phyloP scores from a whole-genome alignment of 2,888 invertebrate species.

The Hypercompe scribonia region DNA sequence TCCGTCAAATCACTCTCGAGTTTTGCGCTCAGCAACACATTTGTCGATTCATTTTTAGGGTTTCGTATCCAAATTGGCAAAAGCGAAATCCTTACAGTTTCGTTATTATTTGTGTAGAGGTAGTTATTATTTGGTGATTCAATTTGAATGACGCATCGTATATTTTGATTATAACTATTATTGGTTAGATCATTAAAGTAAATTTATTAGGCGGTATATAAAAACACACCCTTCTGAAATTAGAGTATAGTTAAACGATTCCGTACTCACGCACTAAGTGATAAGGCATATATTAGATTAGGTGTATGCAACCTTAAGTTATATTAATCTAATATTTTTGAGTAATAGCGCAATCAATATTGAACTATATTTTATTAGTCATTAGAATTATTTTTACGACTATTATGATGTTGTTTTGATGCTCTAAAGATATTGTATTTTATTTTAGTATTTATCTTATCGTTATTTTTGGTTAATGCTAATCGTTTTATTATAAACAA shows the following conservation, averaged over 20 bases:
- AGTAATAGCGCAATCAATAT: neutral
- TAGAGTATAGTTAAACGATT: neutral
- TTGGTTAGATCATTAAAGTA: no score
- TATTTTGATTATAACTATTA: no score
- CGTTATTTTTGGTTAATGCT: neutral
- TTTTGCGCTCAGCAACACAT: no score
- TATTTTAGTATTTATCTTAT: neutral
- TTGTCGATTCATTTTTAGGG: no score
- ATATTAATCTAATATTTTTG: neutral
- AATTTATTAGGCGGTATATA: no score
- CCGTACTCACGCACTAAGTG: neutral
- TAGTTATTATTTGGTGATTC: no score
- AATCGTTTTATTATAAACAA: neutral
- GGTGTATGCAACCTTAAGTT: neutral
- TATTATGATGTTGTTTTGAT: no score
- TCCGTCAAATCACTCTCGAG: no score
- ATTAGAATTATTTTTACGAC: neutral
- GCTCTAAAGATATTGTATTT: neutral
- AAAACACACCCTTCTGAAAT: neutral
- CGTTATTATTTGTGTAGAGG: no score
- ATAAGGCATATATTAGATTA: neutral
- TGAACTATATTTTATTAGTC: neutral
- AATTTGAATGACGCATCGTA: no score
- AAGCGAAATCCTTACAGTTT: no score
- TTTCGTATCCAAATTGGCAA: no score